Percentiles rank a stretch among this genome's conserved stretches.
phyloP scores from a whole-genome alignment of 1,140 invertebrate species.

The Megalonaias nervosa region DNA sequence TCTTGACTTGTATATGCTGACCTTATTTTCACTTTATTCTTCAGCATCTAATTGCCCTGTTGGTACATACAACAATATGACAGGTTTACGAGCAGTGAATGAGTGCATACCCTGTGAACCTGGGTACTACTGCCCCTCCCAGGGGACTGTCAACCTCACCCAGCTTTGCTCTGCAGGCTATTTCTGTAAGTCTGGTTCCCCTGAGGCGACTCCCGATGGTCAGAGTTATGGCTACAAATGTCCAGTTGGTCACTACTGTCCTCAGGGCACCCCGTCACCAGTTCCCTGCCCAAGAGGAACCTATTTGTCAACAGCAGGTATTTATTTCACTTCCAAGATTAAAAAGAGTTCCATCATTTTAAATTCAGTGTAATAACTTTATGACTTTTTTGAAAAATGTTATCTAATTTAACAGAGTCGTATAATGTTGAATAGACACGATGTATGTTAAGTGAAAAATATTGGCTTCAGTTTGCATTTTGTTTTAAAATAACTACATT shows the following conservation, averaged over 20 bases:
- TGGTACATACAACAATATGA: slow-evolving; percentile 66
- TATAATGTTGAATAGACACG: not conserved
- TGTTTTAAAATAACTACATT: not conserved
- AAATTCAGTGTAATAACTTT: no score
- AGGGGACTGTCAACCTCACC: slow-evolving; percentile 47
- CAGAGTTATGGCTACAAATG: slow-evolving; percentile 61
- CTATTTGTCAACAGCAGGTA: slow-evolving; percentile 60
- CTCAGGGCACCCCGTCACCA: slow-evolving; percentile 56
- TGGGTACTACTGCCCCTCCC: slow-evolving; percentile 61
- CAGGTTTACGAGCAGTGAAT: slow-evolving; percentile 50
- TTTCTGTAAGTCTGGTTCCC: slow-evolving; percentile 61
- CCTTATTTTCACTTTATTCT: slow-evolving; percentile 2
- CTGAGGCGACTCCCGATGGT: slow-evolving; percentile 47
- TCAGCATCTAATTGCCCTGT: slow-evolving; percentile 54
- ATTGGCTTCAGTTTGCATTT: not conserved
- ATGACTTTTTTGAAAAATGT: not conserved
- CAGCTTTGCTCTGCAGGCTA: slow-evolving; percentile 60
- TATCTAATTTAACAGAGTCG: not conserved
- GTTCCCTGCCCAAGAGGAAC: slow-evolving; percentile 60
- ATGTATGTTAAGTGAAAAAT: not conserved
- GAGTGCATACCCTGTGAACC: slow-evolving; percentile 64
- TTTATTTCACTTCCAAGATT: not conserved
- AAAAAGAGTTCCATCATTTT: no score
- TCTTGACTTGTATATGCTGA: not conserved
- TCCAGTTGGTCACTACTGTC: slow-evolving; percentile 64